Evolutionary conservation across 2,888 invertebrate genomes (phyloP).

Genomic region (Dromius quadrimaculatus): DNA sequence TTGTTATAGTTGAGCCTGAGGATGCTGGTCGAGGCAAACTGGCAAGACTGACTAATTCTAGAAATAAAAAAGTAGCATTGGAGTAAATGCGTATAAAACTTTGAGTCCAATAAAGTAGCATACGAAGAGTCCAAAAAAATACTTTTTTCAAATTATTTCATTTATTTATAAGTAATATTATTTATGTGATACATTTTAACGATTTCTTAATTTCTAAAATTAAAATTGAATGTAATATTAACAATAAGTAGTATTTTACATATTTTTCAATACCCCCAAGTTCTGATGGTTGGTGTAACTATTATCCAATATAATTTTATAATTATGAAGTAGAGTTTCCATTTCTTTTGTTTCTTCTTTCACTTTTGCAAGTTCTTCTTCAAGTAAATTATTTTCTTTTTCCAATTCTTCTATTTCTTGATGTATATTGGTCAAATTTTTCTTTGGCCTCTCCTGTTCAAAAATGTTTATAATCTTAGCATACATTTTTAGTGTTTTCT

Average conservation of each 20-base stretch:
- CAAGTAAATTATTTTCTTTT: not conserved
- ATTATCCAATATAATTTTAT: not conserved
- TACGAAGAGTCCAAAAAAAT: no score
- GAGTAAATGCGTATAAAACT: no score
- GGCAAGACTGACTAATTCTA: no score
- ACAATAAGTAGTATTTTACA: not conserved
- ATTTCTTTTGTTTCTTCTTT: not conserved
- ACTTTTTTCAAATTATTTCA: slow-evolving; percentile 15
- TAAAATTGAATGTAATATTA: not conserved
- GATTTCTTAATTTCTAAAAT: not conserved
- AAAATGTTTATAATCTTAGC: no score
- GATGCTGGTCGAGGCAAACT: no score
- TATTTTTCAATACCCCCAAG: not conserved
- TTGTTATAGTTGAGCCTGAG: no score
- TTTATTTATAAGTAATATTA: not conserved
- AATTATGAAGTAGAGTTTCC: not conserved
- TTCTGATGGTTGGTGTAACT: not conserved
- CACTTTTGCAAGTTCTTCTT: not conserved
- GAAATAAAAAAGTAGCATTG: no score
- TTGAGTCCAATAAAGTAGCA: no score
- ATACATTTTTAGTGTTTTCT: slow-evolving; percentile 13
- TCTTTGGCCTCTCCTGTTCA: not conserved
- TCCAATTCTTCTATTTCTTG: slow-evolving; percentile 30
- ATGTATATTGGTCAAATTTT: not conserved
- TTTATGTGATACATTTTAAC: slow-evolving; percentile 1